These are phyloP conservation scores for Saturnia pavonia DNA, from an alignment of 2,888 invertebrate genomes.

Conservation along the genomic window DNA sequence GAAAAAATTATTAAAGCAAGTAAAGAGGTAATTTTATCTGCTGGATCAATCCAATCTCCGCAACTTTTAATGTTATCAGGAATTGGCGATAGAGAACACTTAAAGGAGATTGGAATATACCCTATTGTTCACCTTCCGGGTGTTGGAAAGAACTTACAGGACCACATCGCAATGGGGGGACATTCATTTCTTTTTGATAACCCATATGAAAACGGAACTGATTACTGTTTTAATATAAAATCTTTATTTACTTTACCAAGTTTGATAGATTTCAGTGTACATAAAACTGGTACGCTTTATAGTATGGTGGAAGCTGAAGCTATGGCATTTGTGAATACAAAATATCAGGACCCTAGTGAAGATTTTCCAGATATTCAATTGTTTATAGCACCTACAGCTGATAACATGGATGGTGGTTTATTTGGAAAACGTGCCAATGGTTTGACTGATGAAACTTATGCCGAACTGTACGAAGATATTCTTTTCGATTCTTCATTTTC, in stretches of 20 bases:
- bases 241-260: constrained; percentile 83
- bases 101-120: constrained; percentile 82
- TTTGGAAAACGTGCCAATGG: constrained; percentile 87
- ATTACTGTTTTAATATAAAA: constrained; percentile 86
- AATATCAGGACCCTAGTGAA: constrained; percentile 83
- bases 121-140: constrained; percentile 84
- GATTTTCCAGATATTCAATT: constrained; percentile 92
- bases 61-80: constrained; percentile 94
- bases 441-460: constrained; percentile 85
- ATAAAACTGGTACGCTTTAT: constrained; percentile 85
- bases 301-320: constrained; percentile 90
- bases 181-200: constrained; percentile 87
- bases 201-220: constrained; percentile 77
- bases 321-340: constrained; percentile 89
- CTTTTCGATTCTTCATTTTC: constrained; percentile 86
- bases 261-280: constrained; percentile 83
- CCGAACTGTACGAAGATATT: constrained; percentile 86
- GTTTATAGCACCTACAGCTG: constrained; percentile 88
- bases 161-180: constrained; percentile 91
- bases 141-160: constrained; percentile 91
- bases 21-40: constrained; percentile 92
- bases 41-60: constrained; percentile 92
- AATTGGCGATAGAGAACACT: constrained; percentile 85
- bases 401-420: constrained; percentile 89
- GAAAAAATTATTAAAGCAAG: constrained; percentile 82